These are phyloP conservation scores for Hipparchia sbordonii DNA, from an alignment of 2,888 invertebrate species.

Conservation along the genomic window DNA sequence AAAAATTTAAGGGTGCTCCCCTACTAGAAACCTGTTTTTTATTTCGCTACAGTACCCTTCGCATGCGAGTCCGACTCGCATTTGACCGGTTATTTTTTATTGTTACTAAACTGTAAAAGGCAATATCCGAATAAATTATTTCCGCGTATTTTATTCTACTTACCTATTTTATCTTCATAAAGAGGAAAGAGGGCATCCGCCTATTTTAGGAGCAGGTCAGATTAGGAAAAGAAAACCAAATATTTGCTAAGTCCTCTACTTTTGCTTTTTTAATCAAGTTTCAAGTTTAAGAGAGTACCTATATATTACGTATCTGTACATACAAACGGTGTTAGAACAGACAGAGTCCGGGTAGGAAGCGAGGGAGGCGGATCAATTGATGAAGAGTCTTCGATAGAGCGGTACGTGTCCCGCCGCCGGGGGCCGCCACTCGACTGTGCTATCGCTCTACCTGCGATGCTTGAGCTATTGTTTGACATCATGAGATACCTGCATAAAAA, in stretches of 20 bases:
- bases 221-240: too few relatives aligned
- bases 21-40: too few relatives aligned
- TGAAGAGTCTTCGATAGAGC: conserved; percentile 70
- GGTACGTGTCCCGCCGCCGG: conserved; percentile 73
- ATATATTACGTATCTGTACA: not conserved
- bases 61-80: too few relatives aligned
- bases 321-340: conserved; percentile 9
- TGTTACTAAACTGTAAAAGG: too few relatives aligned
- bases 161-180: too few relatives aligned
- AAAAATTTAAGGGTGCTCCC: too few relatives aligned
- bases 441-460: conserved; percentile 44
- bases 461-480: conserved; percentile 48
- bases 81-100: too few relatives aligned
- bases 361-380: conserved; percentile 72
- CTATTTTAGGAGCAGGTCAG: too few relatives aligned
- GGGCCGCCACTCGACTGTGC: conserved; percentile 51
- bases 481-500: conserved; percentile 36
- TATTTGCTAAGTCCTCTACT: too few relatives aligned
- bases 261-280: not conserved
- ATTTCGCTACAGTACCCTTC: too few relatives aligned
- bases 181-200: not conserved
- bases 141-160: too few relatives aligned
- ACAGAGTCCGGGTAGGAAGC: conserved; percentile 24
- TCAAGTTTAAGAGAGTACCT: not conserved
- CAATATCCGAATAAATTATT: too few relatives aligned